Percentiles rank a stretch among this genome's conserved stretches.
These are phyloP conservation scores for Cantharis nigra DNA, from an alignment of 2,888 invertebrate species.

Conservation along the genomic window DNA sequence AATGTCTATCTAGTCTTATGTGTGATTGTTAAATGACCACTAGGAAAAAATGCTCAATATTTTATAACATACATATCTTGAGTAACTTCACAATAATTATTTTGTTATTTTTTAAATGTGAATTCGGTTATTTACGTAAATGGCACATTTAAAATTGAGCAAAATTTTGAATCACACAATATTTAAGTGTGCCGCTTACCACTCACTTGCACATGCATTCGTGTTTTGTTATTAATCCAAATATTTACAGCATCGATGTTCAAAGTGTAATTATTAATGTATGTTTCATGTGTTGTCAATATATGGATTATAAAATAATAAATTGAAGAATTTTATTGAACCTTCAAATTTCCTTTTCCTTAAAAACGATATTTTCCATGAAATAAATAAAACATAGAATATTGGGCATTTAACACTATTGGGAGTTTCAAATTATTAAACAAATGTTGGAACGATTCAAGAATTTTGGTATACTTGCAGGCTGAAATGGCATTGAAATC, in stretches of 20 bases:
- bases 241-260: conserved; percentile 51
- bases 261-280: conserved; percentile 38
- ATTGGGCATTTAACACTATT: conserved; percentile 20
- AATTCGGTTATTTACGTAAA: conserved; percentile 23
- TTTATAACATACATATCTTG: conserved; percentile 39
- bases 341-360: conserved; percentile 30
- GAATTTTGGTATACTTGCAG: conserved; percentile 56
- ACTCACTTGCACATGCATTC: conserved; percentile 26
- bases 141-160: conserved; percentile 28
- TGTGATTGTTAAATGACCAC: conserved; percentile 20
- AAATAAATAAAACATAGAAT: conserved; percentile 24
- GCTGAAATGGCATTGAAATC: conserved; percentile 96
- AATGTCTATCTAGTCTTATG: conserved; percentile 24
- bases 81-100: conserved; percentile 23
- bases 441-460: background rate
- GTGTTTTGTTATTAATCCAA: conserved; percentile 48
- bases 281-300: conserved; percentile 51
- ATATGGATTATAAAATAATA: conserved; percentile 51
- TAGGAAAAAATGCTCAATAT: conserved; percentile 36
- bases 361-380: background rate
- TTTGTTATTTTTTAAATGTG: conserved; percentile 7
- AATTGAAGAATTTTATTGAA: conserved; percentile 35
- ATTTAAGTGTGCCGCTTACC: conserved; percentile 35
- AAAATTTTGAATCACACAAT: background rate
- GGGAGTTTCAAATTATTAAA: background rate